Evolutionary conservation across 2,797 vertebrate species (phyloP), one percentile per base, ranked within the genome.

Genomic region (Cygnus olor): DNA sequence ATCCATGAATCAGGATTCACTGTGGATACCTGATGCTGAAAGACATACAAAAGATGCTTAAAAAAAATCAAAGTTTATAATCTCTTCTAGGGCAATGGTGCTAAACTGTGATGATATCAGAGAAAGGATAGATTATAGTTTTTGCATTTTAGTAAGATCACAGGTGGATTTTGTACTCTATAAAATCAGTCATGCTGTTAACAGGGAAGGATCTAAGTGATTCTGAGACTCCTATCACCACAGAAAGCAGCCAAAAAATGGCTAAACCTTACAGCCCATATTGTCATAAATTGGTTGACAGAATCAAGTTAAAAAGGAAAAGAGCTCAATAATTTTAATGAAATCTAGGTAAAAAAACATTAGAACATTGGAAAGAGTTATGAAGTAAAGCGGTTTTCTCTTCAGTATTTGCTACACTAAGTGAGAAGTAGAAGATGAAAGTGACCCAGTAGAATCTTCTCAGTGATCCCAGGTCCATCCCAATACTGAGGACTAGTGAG

Each of bases 1-100:
- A 53, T 74, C 28, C 28, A 14, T 89, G 73, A 89, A 68, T 85
- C 49, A 88, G 80, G 89, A 94, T 92, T 87, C 61, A 64, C 20
- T 65, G 51, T 45, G 44, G 40, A 25, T 73, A 80, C 19, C 53
- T 89, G 53, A 82, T 64, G 58, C n/a, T 38, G 61, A 72, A 80
- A 93, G 66, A 79, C 10, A 6, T 72, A 70, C 4, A 79, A 89
- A 65, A 10, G 25, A 72, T 58, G 11, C 17, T 80, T 77, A 14
- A 71, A 80, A 80, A 77, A 77, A 56, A 53, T 30, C 3, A 9
- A 82, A 42, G 36, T 68, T 85, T 81, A n/a, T 79, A 61, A 65
- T 58, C 30, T 64, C 18, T 83, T 88, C 28, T 47, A 71, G 32
- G 58, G 34, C 27, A 88, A 85, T 34, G 30, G 74, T 76, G 80